phyloP scores from a whole-genome alignment of 2,888 invertebrate species.

The Sipunculus nudus region DNA sequence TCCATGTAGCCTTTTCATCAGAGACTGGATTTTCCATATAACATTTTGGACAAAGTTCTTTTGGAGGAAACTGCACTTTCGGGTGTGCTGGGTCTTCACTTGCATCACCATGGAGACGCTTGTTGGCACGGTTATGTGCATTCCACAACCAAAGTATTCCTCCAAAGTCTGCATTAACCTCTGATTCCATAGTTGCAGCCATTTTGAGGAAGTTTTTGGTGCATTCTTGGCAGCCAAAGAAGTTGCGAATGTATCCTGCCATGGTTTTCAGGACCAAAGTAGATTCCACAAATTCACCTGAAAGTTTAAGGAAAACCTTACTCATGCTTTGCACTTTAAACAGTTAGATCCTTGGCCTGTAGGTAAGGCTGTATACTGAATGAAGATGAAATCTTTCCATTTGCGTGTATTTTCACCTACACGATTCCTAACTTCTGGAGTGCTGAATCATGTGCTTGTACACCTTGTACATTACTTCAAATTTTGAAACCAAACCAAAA shows the following conservation, averaged over 20 bases:
- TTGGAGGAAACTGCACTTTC: slow-evolving; percentile 87
- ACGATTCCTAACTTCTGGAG: too few species aligned
- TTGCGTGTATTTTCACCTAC: too few species aligned
- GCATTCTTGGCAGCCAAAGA: slow-evolving; percentile 94
- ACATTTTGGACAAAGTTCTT: slow-evolving; percentile 72
- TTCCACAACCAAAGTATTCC: slow-evolving; percentile 91
- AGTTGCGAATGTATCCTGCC: slow-evolving; percentile 87
- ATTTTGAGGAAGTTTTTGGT: slow-evolving; percentile 87
- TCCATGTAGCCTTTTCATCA: slow-evolving; percentile 31
- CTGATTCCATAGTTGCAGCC: slow-evolving; percentile 77
- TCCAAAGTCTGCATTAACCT: slow-evolving; percentile 77
- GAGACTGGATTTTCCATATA: slow-evolving; percentile 9
- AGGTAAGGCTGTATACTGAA: not conserved
- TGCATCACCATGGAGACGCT: slow-evolving; percentile 83
- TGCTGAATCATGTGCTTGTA: too few species aligned
- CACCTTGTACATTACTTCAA: too few species aligned
- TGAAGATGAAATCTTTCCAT: too few species aligned
- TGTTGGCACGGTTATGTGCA: slow-evolving; percentile 89
- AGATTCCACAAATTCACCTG: too few species aligned
- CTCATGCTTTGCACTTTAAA: not conserved
- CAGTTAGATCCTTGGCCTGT: not conserved
- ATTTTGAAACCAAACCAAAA: too few species aligned
- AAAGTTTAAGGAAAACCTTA: too few species aligned
- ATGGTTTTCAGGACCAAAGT: slow-evolving; percentile 84
- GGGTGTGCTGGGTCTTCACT: slow-evolving; percentile 89